A percentile compares a stretch with the other conserved stretches of the same genome.
phyloP scores from a whole-genome alignment of 1,140 invertebrate species.

The Phymorhynchus buccinoides region DNA sequence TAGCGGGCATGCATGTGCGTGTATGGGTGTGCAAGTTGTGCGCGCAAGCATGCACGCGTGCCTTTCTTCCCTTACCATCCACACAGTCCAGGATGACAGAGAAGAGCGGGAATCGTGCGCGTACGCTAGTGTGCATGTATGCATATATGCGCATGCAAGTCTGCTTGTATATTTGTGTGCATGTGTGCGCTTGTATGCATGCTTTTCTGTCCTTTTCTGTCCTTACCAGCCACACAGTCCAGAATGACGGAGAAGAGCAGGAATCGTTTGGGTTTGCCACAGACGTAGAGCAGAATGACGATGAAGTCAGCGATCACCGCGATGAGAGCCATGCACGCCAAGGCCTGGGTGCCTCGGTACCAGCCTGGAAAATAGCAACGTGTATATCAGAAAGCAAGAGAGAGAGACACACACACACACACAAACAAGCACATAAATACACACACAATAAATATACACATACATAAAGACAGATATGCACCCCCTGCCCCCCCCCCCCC shows the following conservation, averaged over 20 bases:
- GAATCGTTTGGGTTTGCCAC: conserved; percentile 7
- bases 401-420: no score
- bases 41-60: not conserved
- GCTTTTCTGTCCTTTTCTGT: not conserved
- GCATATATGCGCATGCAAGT: conserved; percentile 13
- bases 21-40: not conserved
- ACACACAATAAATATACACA: no score
- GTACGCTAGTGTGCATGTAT: not conserved
- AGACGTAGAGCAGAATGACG: not conserved
- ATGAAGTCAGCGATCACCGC: not conserved
- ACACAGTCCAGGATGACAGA: conserved; percentile 14
- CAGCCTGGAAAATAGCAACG: not conserved
- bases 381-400: no score
- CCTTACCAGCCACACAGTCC: conserved; percentile 18
- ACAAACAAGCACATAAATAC: no score
- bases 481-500: no score
- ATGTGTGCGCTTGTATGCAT: conserved; percentile 26
- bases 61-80: not conserved
- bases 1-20: not conserved
- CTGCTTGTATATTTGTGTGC: conserved; percentile 25
- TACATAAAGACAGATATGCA: no score
- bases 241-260: conserved; percentile 26
- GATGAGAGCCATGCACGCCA: conserved; percentile 19
- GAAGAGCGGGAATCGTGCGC: conserved; percentile 15
- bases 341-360: conserved; percentile 3